Base-by-base conservation (phyloP, 1,140 invertebrate species). In the Tetranychus cinnabarinus region DNA sequence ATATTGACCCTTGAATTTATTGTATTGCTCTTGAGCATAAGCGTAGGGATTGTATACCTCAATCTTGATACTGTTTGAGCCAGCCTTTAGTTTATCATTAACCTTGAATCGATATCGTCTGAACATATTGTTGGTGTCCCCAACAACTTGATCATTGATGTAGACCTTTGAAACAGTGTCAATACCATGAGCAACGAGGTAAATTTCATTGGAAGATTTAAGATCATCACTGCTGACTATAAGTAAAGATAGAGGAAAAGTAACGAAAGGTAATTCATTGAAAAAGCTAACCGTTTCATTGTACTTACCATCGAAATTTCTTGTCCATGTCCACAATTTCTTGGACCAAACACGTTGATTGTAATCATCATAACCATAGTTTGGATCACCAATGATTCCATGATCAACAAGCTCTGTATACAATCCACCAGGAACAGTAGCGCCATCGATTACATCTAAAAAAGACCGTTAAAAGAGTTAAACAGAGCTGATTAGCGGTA, bases 41-140 rank as follows among this genome's bases (percentile, higher is more conserved):
- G 74, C 71, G 12, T 93, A 74, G 0, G 91, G 80, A 0, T 90
- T 95, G 48, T 69, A 68, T 68, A 97, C 86, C 13, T 66, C 66
- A 0, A 97, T 74, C 62, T 73, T 74, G 4, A 93, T 69, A 13
- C 72, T 69, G 70, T 91, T 91, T 5, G 73, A 66, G 2, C 58
- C 58, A 59, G 31, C 1, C 39, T 68, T 67, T 2, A 87, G 65
- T 61, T 76, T 67, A 56, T 74, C 55, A 70, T 81, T 86, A 0
- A 93, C 75, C 63, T 86, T 77, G 69, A 82, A 88, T 50, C 73
- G 73, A 68, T 93, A 91, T 69, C 79, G 76, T 2, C 85, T 73
- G 72, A 96, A 97, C 89, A 95, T 93, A 70, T 96, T 96, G 61
- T 82, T 76, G 1, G 82, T 79, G 52, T 70, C 69, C 0, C 83